Evolutionary conservation across 2,797 vertebrate genomes (phyloP).

Genomic region (Aselliscus stoliczkanus): DNA sequence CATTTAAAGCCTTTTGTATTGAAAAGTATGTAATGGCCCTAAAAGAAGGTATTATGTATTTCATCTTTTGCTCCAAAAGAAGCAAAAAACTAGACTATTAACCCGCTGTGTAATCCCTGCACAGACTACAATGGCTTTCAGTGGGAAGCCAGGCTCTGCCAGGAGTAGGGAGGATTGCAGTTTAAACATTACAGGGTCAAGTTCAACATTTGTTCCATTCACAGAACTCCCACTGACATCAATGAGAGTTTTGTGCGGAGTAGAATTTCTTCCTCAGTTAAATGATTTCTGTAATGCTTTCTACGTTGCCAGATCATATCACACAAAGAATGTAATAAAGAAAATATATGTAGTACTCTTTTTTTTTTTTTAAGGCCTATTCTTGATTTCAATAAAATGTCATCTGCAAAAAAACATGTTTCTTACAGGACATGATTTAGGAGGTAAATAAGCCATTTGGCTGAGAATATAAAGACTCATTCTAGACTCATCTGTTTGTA

Average conservation of each 20-base stretch:
- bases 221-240: slow-evolving; percentile 63
- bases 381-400: slow-evolving; percentile 32
- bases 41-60: slow-evolving; percentile 43
- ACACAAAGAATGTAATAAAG: slow-evolving; percentile 47
- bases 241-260: slow-evolving; percentile 49
- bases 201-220: slow-evolving; percentile 68
- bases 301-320: slow-evolving; percentile 42
- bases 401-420: slow-evolving; percentile 21
- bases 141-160: slow-evolving; percentile 50
- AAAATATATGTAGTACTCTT: slow-evolving; percentile 6
- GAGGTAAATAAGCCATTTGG: slow-evolving; percentile 31
- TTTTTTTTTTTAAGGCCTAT: neutral
- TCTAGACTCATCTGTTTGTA: neutral
- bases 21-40: slow-evolving; percentile 15
- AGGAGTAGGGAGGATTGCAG: slow-evolving; percentile 33
- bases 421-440: slow-evolving; percentile 13
- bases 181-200: slow-evolving; percentile 66
- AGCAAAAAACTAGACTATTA: slow-evolving; percentile 49
- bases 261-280: slow-evolving; percentile 47
- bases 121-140: slow-evolving; percentile 48
- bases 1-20: slow-evolving; percentile 14
- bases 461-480: neutral
- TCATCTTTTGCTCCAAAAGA: slow-evolving; percentile 46
- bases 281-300: slow-evolving; percentile 42
- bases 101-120: slow-evolving; percentile 51